These are phyloP conservation scores for Corythoichthys intestinalis DNA, from an alignment of 2,113 vertebrate genomes.

Conservation along the genomic window DNA sequence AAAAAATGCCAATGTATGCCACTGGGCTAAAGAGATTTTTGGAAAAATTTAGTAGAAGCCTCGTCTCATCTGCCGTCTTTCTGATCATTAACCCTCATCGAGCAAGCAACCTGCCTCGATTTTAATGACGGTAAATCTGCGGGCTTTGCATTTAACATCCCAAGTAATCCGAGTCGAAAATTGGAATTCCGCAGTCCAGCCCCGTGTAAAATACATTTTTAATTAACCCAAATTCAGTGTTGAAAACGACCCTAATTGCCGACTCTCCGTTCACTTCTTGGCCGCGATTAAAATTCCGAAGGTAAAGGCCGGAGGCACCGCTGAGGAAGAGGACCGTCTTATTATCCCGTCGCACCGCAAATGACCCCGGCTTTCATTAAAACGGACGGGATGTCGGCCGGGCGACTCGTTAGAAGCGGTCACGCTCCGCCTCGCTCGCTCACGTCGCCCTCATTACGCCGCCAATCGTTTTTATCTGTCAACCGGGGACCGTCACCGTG, in stretches of 20 bases:
- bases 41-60: too few relatives aligned
- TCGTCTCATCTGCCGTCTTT: too few relatives aligned
- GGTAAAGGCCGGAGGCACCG: neutral
- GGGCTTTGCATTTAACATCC: neutral
- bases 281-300: neutral
- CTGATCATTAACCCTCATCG: neutral
- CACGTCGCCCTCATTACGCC: slow-evolving; percentile 1
- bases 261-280: neutral
- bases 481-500: neutral
- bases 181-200: neutral
- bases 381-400: neutral
- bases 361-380: neutral
- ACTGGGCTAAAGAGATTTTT: too few relatives aligned
- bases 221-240: neutral
- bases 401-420: neutral
- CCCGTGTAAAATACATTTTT: neutral
- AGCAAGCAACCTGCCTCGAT: neutral
- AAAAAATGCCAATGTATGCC: too few relatives aligned
- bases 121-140: neutral
- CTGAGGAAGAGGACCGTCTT: neutral
- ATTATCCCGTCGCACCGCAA: neutral
- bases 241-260: neutral
- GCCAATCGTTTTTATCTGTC: neutral
- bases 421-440: neutral
- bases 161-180: neutral